Percentiles rank a stretch among this genome's conserved stretches.
These are phyloP conservation scores for Pterois miles DNA, from an alignment of 2,797 vertebrate genomes.

Conservation along the genomic window DNA sequence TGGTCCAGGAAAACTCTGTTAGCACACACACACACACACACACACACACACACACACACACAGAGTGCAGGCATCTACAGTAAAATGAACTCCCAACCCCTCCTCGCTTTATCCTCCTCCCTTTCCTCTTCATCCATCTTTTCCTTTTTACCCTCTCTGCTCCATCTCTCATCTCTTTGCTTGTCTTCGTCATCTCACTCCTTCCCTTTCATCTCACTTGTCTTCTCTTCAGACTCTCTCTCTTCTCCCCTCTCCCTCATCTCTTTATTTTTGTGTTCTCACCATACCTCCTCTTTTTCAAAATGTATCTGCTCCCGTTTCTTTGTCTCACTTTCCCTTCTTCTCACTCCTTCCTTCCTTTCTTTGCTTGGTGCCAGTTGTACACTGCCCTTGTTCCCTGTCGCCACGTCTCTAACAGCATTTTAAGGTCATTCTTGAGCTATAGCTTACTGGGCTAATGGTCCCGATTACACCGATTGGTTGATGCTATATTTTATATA, in stretches of 20 bases:
- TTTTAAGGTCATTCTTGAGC: constrained; percentile 9
- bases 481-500: constrained; percentile 2
- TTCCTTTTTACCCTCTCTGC: constrained; percentile 4
- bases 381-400: not conserved
- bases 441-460: not conserved
- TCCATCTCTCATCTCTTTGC: constrained; percentile 5
- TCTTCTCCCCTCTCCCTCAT: not conserved
- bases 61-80: constrained; percentile 35
- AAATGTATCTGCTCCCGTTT: not conserved
- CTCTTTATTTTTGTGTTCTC: not conserved
- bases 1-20: constrained; percentile 34
- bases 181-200: not conserved
- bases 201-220: not conserved
- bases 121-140: constrained; percentile 13
- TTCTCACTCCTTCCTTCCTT: not conserved
- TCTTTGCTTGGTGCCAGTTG: not conserved
- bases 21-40: not conserved
- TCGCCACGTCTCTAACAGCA: not conserved
- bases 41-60: constrained; percentile 1
- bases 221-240: not conserved
- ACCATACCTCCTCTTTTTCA: not conserved
- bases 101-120: not conserved
- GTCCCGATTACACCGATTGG: not conserved
- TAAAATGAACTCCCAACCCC: constrained; percentile 46
- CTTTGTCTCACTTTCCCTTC: not conserved